Percentiles rank a stretch among this genome's conserved stretches.
These are phyloP conservation scores for Pachliopta kotzebuea DNA, from an alignment of 2,888 invertebrate genomes.

Conservation along the genomic window DNA sequence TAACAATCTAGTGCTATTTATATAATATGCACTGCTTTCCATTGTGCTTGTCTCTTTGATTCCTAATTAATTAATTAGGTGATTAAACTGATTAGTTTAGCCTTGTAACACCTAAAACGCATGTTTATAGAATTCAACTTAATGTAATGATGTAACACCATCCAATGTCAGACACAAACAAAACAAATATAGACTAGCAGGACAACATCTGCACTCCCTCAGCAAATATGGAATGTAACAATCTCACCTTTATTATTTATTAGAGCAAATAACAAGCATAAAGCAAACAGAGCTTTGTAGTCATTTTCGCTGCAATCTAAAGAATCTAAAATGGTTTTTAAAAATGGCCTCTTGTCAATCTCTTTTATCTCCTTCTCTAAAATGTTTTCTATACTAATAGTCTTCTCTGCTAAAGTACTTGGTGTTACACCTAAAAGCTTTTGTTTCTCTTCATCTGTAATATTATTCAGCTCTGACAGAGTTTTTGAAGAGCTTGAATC, in stretches of 20 bases:
- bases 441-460: conserved; percentile 97
- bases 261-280: conserved; percentile 95
- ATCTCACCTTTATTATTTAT: conserved; percentile 93
- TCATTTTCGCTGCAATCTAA: conserved; percentile 96
- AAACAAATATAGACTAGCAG: background rate
- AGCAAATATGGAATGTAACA: background rate
- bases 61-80: too few relatives aligned
- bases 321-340: conserved; percentile 93
- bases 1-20: too few relatives aligned
- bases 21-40: too few relatives aligned
- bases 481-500: conserved; percentile 66
- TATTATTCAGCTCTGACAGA: conserved; percentile 83
- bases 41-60: too few relatives aligned
- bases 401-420: conserved; percentile 44
- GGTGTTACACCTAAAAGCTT: conserved; percentile 64
- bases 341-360: conserved; percentile 86
- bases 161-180: background rate
- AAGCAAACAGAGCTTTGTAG: conserved; percentile 93
- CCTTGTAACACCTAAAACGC: too few relatives aligned
- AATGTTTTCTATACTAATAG: conserved; percentile 52
- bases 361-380: conserved; percentile 64
- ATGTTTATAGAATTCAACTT: too few relatives aligned
- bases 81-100: too few relatives aligned
- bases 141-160: background rate
- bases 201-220: background rate